Conservation (phyloP, 2,888 invertebrate species). For the Clitarchus hookeri region DNA sequence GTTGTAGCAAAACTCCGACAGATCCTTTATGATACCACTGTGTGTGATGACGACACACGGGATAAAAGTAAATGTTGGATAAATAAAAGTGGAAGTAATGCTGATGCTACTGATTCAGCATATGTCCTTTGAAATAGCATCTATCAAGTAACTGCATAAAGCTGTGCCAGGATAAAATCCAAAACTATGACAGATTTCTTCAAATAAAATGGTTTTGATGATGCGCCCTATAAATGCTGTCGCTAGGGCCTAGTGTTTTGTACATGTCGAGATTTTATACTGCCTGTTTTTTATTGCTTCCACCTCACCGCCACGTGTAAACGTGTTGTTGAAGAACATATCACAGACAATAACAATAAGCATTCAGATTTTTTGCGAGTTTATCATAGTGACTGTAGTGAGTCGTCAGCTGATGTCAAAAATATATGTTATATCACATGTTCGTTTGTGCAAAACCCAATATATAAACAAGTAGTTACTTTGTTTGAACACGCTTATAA, state of each 20-base stretch:
- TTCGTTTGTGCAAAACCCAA: background rate
- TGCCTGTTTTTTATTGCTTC: slow-evolving; percentile 9
- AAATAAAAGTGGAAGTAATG: too few species aligned
- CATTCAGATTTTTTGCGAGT: background rate
- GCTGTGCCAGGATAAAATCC: too few species aligned
- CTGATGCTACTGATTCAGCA: too few species aligned
- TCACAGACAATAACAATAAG: slow-evolving; percentile 9
- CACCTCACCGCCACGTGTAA: background rate
- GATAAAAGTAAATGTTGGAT: too few species aligned
- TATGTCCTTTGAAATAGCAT: too few species aligned
- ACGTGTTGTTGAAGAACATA: background rate
- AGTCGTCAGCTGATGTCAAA: background rate
- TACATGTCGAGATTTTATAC: background rate
- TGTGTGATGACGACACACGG: too few species aligned
- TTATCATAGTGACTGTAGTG: background rate
- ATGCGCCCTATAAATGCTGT: background rate
- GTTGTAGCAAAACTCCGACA: too few species aligned
- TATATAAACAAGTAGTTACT: background rate
- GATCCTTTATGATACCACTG: too few species aligned
- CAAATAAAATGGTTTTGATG: background rate
- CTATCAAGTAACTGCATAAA: too few species aligned
- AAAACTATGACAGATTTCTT: too few species aligned
- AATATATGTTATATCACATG: background rate
- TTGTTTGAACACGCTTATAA: background rate
- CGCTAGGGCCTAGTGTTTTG: background rate